phyloP scores from a whole-genome alignment of 2,797 vertebrate genomes.

The Remorina albescens region DNA sequence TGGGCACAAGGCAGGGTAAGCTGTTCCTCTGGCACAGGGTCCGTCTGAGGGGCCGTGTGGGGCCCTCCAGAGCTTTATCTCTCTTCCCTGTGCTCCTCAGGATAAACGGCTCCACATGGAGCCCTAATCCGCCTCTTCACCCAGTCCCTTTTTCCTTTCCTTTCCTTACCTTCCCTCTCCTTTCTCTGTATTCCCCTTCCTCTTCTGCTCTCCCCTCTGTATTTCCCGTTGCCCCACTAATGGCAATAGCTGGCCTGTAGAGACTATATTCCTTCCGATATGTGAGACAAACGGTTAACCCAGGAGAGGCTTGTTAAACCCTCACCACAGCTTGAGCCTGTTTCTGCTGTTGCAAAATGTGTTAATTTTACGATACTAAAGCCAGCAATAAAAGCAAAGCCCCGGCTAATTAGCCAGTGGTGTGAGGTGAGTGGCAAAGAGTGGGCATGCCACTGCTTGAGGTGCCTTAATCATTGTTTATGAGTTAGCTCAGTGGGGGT shows the following conservation, averaged over 20 bases:
- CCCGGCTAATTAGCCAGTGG: constrained; percentile 77
- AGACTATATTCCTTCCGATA: constrained; percentile 54
- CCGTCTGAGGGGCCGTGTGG: constrained; percentile 77
- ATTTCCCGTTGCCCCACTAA: constrained; percentile 37
- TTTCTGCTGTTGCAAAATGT: constrained; percentile 78
- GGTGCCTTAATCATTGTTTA: constrained; percentile 83
- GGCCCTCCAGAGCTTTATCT: constrained; percentile 82
- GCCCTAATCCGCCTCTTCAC: constrained; percentile 80
- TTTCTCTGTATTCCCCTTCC: constrained; percentile 22
- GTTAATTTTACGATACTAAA: constrained; percentile 84
- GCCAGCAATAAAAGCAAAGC: constrained; percentile 81
- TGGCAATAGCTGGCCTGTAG: constrained; percentile 67
- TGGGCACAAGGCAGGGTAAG: constrained; percentile 83
- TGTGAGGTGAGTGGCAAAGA: constrained; percentile 81
- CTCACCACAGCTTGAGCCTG: constrained; percentile 65
- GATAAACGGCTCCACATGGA: constrained; percentile 85
- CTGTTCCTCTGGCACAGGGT: constrained; percentile 81
- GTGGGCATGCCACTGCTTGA: constrained; percentile 71
- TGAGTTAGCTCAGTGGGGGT: constrained; percentile 72
- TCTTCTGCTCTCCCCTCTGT: constrained; percentile 1
- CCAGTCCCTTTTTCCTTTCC: constrained; percentile 44
- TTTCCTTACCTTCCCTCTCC: constrained; percentile 22
- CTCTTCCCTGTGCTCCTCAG: constrained; percentile 80
- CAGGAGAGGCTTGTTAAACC: constrained; percentile 80
- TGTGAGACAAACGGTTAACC: constrained; percentile 73